These are phyloP conservation scores for Sycophila sp. DNA, from an alignment of 1,140 invertebrate genomes.

Conservation along the genomic window DNA sequence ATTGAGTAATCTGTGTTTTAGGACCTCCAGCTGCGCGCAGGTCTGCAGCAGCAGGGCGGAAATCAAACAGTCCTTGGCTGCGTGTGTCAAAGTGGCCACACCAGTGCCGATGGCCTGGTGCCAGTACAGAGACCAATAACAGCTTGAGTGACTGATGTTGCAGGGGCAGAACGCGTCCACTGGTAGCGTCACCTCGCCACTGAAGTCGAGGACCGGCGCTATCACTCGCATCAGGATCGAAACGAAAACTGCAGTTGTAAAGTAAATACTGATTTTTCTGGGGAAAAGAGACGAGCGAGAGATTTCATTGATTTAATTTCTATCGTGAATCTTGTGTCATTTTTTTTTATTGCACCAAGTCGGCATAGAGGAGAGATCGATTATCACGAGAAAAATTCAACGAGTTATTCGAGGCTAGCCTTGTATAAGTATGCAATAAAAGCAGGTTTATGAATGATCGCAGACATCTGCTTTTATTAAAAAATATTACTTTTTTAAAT, in stretches of 20 bases:
- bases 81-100: conserved; percentile 21
- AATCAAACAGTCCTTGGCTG: conserved; percentile 30
- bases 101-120: conserved; percentile 30
- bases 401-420: too few relatives aligned
- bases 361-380: too few relatives aligned
- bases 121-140: conserved; percentile 27
- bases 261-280: conserved; percentile 37
- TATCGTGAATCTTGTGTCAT: too few relatives aligned
- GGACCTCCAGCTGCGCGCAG: conserved; percentile 18
- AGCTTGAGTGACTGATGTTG: background rate
- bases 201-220: conserved; percentile 11
- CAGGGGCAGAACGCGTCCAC: conserved; percentile 25
- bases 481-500: too few relatives aligned
- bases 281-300: too few relatives aligned
- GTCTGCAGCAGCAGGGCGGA: conserved; percentile 23
- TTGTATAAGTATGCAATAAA: too few relatives aligned
- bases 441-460: too few relatives aligned
- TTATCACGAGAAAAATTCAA: too few relatives aligned
- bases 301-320: too few relatives aligned
- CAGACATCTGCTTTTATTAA: too few relatives aligned
- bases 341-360: too few relatives aligned
- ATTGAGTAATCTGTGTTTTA: conserved; percentile 10
- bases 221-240: conserved; percentile 14
- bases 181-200: conserved; percentile 9
- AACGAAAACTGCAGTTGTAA: conserved; percentile 35